Base-by-base conservation (phyloP, 2,797 vertebrate species). In the Chanos chanos region DNA sequence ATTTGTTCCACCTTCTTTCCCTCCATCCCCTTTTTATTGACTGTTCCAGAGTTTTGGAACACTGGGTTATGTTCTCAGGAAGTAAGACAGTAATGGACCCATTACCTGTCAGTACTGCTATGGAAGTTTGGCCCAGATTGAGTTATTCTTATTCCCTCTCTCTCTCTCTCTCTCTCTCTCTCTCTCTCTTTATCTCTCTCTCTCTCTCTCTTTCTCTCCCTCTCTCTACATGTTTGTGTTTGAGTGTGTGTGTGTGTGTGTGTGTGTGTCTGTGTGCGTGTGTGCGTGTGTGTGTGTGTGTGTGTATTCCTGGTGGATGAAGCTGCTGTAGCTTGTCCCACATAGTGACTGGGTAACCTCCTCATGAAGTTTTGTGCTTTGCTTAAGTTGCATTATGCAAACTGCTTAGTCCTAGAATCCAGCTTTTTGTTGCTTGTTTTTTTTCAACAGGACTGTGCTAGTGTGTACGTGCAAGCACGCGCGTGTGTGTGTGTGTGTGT, bases 321-420 rank as follows among this genome's bases (percentile, higher is more conserved):
- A 7, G 44, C 1, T 3, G 45, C 58, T 8, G 66, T n/a, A 31
- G 48, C 10, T 59, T 12, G 47, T 43, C 19, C 36, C 48, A 62
- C 18, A 62, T 44, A 44, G 39, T 30, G 21, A 30, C 28, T 9
- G 9, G 44, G 12, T 58, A 33, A 51, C 45, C 62, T 71, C 72
- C 48, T 71, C 73, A 69, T 66, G 48, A 61, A 44, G 52, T 50
- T 59, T 25, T 22, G n/a, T n/a, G 5, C 16, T 19, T 68, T 61
- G 27, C 57, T 54, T 45, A 27, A 49, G 21, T 31, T 21, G 34
- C 19, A 34, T 40, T 63, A 41, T 37, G 39, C 27, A 48, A 52
- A 39, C 21, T 50, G 5, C 34, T 25, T 3, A 49, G 56, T 39
- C 55, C 55, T 72, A 72, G 52, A 60, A 65, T 58, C n/a, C 22